These are phyloP conservation scores for Chironomus tepperi DNA, from an alignment of 1,140 invertebrate species.

Conservation along the genomic window DNA sequence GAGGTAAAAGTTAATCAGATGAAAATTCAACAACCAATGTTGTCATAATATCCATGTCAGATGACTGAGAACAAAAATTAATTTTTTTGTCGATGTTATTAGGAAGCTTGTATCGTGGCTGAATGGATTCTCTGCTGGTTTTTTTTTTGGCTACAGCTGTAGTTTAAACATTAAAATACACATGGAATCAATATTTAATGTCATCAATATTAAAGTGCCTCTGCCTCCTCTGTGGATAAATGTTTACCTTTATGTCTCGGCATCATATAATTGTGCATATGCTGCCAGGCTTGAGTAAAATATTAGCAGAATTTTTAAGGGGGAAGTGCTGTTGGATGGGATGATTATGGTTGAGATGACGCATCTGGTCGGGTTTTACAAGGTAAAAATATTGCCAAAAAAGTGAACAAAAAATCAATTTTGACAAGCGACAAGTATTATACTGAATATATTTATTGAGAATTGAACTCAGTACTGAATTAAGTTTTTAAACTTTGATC, in stretches of 20 bases:
- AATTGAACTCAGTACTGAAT: too few species aligned
- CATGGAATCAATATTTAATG: constrained; percentile 23
- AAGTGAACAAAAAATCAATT: too few species aligned
- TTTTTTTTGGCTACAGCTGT: constrained; percentile 1
- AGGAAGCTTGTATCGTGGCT: background rate
- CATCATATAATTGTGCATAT: background rate
- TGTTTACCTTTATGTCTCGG: constrained; percentile 6
- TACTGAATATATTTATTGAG: too few species aligned
- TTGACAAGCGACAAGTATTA: too few species aligned
- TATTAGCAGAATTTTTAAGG: background rate
- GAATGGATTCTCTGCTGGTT: background rate
- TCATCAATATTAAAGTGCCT: constrained; percentile 23
- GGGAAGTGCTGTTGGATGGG: too few species aligned
- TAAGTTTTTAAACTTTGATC: too few species aligned
- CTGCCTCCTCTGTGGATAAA: background rate
- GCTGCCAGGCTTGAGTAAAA: background rate
- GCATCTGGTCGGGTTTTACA: too few species aligned
- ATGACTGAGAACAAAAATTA: background rate
- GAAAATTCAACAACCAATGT: background rate
- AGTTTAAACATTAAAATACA: background rate
- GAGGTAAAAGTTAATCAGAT: background rate
- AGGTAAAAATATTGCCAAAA: too few species aligned
- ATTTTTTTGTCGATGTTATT: too few species aligned
- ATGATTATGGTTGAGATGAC: too few species aligned
- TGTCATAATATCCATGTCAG: constrained; percentile 7